Conservation (phyloP, 2,797 vertebrate genomes). For the Menidia menidia region DNA sequence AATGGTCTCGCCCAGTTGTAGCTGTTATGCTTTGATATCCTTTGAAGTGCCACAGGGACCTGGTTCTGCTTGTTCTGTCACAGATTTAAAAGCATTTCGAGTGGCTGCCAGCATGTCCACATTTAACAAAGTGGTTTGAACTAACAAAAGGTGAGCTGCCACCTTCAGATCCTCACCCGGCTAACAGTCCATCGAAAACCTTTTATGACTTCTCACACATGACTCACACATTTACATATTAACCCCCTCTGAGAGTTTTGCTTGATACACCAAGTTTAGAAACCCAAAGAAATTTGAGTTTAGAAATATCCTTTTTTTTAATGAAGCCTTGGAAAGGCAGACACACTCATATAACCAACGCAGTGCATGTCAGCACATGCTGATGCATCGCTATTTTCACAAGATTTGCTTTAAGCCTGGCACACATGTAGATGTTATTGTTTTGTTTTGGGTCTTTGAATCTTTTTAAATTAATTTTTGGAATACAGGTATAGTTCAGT, state of each 20-base stretch:
- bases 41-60: conserved; percentile 23
- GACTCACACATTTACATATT: conserved; percentile 29
- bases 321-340: conserved; percentile 1
- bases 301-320: neutral
- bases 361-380: neutral
- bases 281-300: conserved; percentile 13
- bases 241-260: neutral
- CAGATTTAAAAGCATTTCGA: conserved; percentile 5
- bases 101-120: conserved; percentile 6
- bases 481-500: too few relatives aligned
- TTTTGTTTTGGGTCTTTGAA: conserved; percentile 5
- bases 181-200: neutral
- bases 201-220: conserved; percentile 9
- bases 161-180: neutral
- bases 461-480: too few relatives aligned
- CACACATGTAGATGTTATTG: neutral
- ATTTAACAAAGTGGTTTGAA: conserved; percentile 18
- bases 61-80: conserved; percentile 14
- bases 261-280: conserved; percentile 15
- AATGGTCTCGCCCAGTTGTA: conserved; percentile 28
- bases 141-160: conserved; percentile 10
- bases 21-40: conserved; percentile 17
- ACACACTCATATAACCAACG: conserved; percentile 14
- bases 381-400: neutral
- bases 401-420: neutral